These are phyloP conservation scores for Erannis defoliaria DNA, from an alignment of 2,888 invertebrate species.

Conservation along the genomic window DNA sequence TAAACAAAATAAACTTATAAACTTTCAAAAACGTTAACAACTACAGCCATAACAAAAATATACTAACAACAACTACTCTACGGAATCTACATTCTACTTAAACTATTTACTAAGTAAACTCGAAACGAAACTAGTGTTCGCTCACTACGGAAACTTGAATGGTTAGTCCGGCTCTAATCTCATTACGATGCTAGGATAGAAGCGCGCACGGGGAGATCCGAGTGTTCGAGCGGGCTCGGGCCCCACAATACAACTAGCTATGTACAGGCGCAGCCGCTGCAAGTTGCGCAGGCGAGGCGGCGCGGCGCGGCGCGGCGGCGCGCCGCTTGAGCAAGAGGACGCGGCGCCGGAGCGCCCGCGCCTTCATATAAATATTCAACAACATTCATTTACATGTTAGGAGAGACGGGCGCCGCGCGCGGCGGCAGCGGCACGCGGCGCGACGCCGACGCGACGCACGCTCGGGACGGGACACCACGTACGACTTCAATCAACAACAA, in stretches of 20 bases:
- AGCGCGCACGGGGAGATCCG: constrained; percentile 18
- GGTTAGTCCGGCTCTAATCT: constrained; percentile 66
- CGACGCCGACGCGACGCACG: constrained; percentile 54
- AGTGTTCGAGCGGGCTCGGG: constrained; percentile 43
- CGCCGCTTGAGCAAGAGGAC: constrained; percentile 77
- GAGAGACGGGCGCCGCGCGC: constrained; percentile 25
- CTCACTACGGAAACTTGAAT: constrained; percentile 76
- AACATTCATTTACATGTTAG: constrained; percentile 57
- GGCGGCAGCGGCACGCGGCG: constrained; percentile 16
- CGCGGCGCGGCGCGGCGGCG: constrained; percentile 48
- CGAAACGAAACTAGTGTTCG: constrained; percentile 82
- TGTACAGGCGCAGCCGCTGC: constrained; percentile 79
- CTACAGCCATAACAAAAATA: constrained; percentile 87
- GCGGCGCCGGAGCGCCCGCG: constrained; percentile 56
- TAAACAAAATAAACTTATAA: constrained; percentile 80
- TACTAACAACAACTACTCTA: constrained; percentile 83
- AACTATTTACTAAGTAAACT: constrained; percentile 81
- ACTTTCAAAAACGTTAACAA: constrained; percentile 84
- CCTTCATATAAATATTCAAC: constrained; percentile 60
- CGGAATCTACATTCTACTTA: constrained; percentile 83
- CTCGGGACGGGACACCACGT: constrained; percentile 66
- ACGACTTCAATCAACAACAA: constrained; percentile 61
- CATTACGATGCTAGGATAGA: constrained; percentile 63
- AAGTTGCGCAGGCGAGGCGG: constrained; percentile 61
- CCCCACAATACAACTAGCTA: constrained; percentile 59